Evolutionary conservation across 2,888 invertebrate species (phyloP), one percentile per base, ranked within the genome.

Genomic region (Uloborus plumipes): DNA sequence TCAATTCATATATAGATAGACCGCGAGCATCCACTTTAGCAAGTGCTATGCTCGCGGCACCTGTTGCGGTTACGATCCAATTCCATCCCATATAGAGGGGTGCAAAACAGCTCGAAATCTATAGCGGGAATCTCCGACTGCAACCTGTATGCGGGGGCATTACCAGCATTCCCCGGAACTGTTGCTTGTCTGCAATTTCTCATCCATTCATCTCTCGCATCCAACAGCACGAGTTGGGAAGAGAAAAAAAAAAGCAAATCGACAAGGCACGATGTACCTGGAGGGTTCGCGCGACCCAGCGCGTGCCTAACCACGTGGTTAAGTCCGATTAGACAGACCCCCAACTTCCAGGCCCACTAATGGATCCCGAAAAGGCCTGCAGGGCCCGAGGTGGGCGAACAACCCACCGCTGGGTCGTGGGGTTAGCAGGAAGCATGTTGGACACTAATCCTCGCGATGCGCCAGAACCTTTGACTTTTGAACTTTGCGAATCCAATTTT

Each of bases 211-310:
- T 77, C 70, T 77, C 69, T 76, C 75, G 61, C 22, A 39, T 59
- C 75, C 26, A 67, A 69, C 75, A 77, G 51, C 75, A 76, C 75
- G 49, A 70, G 47, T 22, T 61, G 20, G 55, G 31, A 77, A 64
- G 55, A 70, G 20, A 47, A 20, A 77, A 64, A 49, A 70, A 76
- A 50, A 76, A 58, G n/a, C 47, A 77, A 77, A 76, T 76, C 75
- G 67, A 76, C 75, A 26, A 69, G 13, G 59, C 79, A 79, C 79
- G 79, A 79, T 61, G 51, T 67, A 66, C 66, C 79, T 72, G 59
- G 66, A 67, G 79, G 79, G 79, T 72, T 79, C 79, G 79, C 51
- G 79, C 72, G 79, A 72, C 79, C 70, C 70, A 70, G 69, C 77
- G 77, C 77, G 77, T 77, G 70, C 77, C 77, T 77, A 70, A 70